Evolutionary conservation across 1,140 invertebrate species (phyloP), one percentile per base, ranked within the genome.

Genomic region (Lepidurus couesii): DNA sequence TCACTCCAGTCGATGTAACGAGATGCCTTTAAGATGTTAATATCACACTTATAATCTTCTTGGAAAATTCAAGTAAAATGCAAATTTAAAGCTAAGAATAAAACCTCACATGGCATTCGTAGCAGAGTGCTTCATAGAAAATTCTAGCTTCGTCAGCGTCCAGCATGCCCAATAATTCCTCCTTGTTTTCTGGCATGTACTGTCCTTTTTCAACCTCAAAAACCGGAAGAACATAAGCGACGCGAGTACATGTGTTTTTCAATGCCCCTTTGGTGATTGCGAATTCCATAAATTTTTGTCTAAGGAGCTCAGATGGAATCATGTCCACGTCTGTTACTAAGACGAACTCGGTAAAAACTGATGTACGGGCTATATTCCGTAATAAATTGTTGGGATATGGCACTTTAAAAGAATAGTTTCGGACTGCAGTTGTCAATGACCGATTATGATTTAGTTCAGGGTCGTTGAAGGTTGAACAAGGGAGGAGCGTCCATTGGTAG

Each of bases 91-190:
- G 53, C 53, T n/a, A 11, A 65, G 42, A 24, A 11, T 16, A 42
- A 73, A 34, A 16, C 81, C 78, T 82, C 80, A 86, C 85, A 82
- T 86, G 85, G 82, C 89, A 90, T 81, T 89, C 89, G 82, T 85
- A 85, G 80, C 89, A 90, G 13, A 88, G 81, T 79, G 88, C 86
- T 80, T 83, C 84, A 82, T 90, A 90, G 83, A 89, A 90, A 21
- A 88, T 89, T 77, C 88, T 82, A 0, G 87, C 84, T 79, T 79
- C 82, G 77, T 80, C 84, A 81, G 77, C 83, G 53, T 82, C 84
- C 75, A 84, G 84, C 9, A 85, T 81, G 21, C 83, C 82, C 42
- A 89, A 75, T 1, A 90, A 83, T 21, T 86, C 84, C 10, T 81
- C 44, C 83, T 89, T 90, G 44, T 83, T 83, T 6, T 77, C 26